These are phyloP conservation scores for Neoscelio sp. DNA, from an alignment of 2,888 invertebrate species.

Conservation along the genomic window DNA sequence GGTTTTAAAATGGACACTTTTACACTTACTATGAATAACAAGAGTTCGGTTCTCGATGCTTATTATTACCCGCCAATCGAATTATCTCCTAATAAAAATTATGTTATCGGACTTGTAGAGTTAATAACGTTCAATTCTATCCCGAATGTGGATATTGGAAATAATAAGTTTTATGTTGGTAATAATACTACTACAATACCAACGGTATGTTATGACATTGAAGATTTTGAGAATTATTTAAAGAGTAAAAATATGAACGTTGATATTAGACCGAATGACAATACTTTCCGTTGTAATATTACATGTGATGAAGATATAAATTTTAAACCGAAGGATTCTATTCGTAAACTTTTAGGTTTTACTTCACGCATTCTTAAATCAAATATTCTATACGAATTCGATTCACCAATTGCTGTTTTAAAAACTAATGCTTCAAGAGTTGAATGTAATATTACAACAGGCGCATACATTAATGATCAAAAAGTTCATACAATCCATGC, in stretches of 20 bases:
- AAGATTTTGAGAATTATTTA: slow-evolving; percentile 72
- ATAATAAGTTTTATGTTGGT: slow-evolving; percentile 74
- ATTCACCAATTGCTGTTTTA: slow-evolving; percentile 38
- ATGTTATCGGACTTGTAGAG: slow-evolving; percentile 74
- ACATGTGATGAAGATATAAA: slow-evolving; percentile 39
- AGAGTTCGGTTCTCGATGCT: slow-evolving; percentile 3
- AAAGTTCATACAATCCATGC: slow-evolving; percentile 25
- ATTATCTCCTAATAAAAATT: slow-evolving; percentile 67
- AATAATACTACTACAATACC: slow-evolving; percentile 70
- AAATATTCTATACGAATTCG: slow-evolving; percentile 21
- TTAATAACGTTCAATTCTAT: slow-evolving; percentile 75
- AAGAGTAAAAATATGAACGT: slow-evolving; percentile 18
- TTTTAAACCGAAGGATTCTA: slow-evolving; percentile 51
- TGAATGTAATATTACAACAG: slow-evolving; percentile 48
- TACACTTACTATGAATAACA: not conserved
- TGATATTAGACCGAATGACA: slow-evolving; percentile 53
- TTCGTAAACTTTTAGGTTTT: slow-evolving; percentile 60
- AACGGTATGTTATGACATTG: slow-evolving; percentile 75
- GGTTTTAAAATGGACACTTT: slow-evolving; percentile 70
- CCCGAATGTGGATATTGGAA: slow-evolving; percentile 76
- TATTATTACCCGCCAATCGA: slow-evolving; percentile 19
- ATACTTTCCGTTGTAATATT: slow-evolving; percentile 55
- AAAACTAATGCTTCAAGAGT: slow-evolving; percentile 42
- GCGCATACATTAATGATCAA: slow-evolving; percentile 30
- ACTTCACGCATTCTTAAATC: slow-evolving; percentile 36